A percentile compares a stretch with the other conserved stretches of the same genome.
Conservation (phyloP, 2,113 vertebrate species). For the Chunga burmeisteri region DNA sequence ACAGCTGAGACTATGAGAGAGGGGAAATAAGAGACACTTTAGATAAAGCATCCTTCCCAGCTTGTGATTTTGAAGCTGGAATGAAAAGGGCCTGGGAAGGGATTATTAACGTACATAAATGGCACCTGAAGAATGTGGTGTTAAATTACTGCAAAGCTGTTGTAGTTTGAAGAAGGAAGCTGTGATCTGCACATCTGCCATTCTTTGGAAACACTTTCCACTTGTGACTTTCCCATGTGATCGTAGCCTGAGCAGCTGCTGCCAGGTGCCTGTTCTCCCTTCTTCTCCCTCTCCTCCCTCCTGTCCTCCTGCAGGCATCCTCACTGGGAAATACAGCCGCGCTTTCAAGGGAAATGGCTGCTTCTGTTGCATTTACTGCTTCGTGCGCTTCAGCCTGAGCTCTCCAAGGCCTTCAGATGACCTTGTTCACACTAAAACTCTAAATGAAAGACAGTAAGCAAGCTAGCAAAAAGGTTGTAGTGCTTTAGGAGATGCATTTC, state of each 20-base stretch:
- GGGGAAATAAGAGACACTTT: slow-evolving; percentile 36
- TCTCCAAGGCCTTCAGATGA: background rate
- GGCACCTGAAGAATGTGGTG: slow-evolving; percentile 56
- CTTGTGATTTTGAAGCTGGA: slow-evolving; percentile 43
- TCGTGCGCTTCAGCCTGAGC: background rate
- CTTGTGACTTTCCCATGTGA: slow-evolving; percentile 39
- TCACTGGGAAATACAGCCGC: background rate
- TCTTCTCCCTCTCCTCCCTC: background rate
- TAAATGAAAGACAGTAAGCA: background rate
- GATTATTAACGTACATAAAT: slow-evolving; percentile 18
- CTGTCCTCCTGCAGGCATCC: background rate
- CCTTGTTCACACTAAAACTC: background rate
- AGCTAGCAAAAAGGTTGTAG: background rate
- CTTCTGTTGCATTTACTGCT: background rate
- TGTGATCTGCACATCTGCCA: slow-evolving; percentile 49
- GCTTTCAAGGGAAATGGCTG: background rate
- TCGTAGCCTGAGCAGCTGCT: slow-evolving; percentile 7
- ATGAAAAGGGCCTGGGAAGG: slow-evolving; percentile 43
- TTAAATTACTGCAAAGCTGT: slow-evolving; percentile 41
- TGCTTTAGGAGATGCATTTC: background rate
- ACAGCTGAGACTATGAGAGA: slow-evolving; percentile 8
- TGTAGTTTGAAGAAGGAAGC: slow-evolving; percentile 34
- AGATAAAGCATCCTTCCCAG: slow-evolving; percentile 36
- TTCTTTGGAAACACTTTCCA: slow-evolving; percentile 45
- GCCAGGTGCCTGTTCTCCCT: slow-evolving; percentile 12